Evolutionary conservation across 2,888 invertebrate genomes (phyloP), one percentile per base, ranked within the genome.

Genomic region (Neoaliturus tenellus): DNA sequence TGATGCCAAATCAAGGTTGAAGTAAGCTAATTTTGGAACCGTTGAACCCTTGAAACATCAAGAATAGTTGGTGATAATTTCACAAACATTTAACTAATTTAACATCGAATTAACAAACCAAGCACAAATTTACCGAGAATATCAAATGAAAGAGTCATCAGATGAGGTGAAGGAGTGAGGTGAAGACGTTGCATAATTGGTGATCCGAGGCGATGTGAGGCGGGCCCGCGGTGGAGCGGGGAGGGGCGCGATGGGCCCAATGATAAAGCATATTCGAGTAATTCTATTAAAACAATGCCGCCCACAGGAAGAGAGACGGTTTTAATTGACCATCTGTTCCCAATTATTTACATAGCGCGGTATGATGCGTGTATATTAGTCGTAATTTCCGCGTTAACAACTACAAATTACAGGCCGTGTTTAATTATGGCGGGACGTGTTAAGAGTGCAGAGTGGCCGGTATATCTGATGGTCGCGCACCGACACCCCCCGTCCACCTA

Each of bases 281-380:
- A 78, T 78, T 78, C 78, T 78, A 78, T 78, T 78, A 78, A 78
- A 78, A 78, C 78, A 78, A 78, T 78, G 78, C 78, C 78, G 33
- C 78, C 78, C 78, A 78, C 78, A 78, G 78, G 78, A 78, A 51
- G 48, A 55, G 78, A 8, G 20, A 31, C 25, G 33, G 82, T 82
- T 82, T 82, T 82, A 82, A 82, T 82, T 82, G 51, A 82, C 82
- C 82, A 82, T 82, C 82, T 82, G 82, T 71, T 69, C 69, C 55
- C 73, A 82, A 82, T 82, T 82, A 73, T 73, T 82, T 73, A 82
- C 82, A 82, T 78, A 78, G 78, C 82, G 82, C 71, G 71, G 51
- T 71, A 58, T 39, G 73, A 82, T 82, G 82, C 82, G 82, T 82
- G 82, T 82, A 82, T 82, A 82, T 82, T 82, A 82, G 35, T 51